These are phyloP conservation scores for Brachirus orientalis DNA, from an alignment of 2,113 vertebrate species.

Conservation along the genomic window DNA sequence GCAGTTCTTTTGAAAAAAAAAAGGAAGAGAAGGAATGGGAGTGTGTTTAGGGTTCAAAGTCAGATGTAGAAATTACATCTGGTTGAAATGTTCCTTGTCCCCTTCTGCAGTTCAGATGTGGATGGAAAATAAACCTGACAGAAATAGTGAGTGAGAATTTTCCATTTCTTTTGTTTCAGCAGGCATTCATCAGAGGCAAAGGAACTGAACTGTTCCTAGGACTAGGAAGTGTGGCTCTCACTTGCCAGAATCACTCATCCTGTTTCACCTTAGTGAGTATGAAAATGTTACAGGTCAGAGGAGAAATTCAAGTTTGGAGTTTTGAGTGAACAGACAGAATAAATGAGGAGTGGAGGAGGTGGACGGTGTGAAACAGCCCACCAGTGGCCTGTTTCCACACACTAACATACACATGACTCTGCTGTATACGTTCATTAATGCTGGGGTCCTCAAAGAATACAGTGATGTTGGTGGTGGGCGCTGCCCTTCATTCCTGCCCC, in stretches of 20 bases:
- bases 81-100: constrained; percentile 9
- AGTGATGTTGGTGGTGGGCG: constrained; percentile 17
- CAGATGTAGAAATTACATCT: constrained; percentile 12
- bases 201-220: constrained; percentile 14
- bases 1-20: constrained; percentile 34
- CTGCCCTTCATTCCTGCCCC: constrained; percentile 31
- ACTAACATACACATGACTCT: constrained; percentile 12
- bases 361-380: constrained; percentile 34
- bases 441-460: constrained; percentile 56
- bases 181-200: constrained; percentile 31
- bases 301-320: constrained; percentile 2
- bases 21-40: neutral
- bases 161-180: constrained; percentile 38
- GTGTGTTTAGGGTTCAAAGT: constrained; percentile 4
- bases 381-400: constrained; percentile 56
- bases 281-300: constrained; percentile 15
- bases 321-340: too few species aligned
- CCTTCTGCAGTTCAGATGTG: neutral
- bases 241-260: constrained; percentile 19
- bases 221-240: constrained; percentile 5
- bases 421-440: constrained; percentile 63
- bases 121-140: neutral
- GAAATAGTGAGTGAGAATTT: neutral
- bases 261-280: neutral
- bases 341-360: neutral